These are phyloP conservation scores for Sympetrum striolatum DNA, from an alignment of 2,888 invertebrate species.

Conservation along the genomic window DNA sequence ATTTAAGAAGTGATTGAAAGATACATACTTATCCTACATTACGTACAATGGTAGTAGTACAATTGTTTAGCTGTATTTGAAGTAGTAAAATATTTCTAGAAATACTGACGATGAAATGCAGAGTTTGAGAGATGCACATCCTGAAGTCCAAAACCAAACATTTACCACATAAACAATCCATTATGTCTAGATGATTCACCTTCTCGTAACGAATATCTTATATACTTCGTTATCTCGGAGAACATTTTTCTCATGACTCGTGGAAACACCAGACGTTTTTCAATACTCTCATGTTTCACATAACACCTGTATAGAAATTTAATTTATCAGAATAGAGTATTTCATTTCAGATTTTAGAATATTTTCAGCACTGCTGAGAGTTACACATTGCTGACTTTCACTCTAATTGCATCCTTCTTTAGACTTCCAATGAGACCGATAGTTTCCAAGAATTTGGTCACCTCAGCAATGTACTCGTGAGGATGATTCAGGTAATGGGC, in stretches of 20 bases:
- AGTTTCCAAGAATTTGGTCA: conserved; percentile 67
- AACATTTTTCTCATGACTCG: neutral
- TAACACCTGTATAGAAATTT: neutral
- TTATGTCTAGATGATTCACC: too few species aligned
- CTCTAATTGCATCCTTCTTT: neutral
- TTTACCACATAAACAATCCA: neutral
- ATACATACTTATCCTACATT: too few species aligned
- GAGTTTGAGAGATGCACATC: neutral
- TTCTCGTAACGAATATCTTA: neutral
- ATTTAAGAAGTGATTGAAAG: too few species aligned
- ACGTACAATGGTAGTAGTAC: neutral
- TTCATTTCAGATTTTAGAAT: too few species aligned
- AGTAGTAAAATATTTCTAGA: neutral
- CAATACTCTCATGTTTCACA: neutral
- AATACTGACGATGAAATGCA: neutral
- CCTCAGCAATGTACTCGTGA: conserved; percentile 69
- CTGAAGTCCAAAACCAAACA: neutral
- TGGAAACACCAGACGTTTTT: neutral
- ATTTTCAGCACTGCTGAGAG: neutral
- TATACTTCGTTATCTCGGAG: neutral
- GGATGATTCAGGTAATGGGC: conserved; percentile 70
- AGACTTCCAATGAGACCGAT: conserved; percentile 59
- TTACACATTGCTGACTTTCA: conserved; percentile 13
- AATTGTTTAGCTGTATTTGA: neutral
- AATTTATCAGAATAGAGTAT: neutral